A percentile compares a stretch with the other conserved stretches of the same genome.
phyloP scores from a whole-genome alignment of 2,113 vertebrate genomes.

The Spheniscus mendiculus region DNA sequence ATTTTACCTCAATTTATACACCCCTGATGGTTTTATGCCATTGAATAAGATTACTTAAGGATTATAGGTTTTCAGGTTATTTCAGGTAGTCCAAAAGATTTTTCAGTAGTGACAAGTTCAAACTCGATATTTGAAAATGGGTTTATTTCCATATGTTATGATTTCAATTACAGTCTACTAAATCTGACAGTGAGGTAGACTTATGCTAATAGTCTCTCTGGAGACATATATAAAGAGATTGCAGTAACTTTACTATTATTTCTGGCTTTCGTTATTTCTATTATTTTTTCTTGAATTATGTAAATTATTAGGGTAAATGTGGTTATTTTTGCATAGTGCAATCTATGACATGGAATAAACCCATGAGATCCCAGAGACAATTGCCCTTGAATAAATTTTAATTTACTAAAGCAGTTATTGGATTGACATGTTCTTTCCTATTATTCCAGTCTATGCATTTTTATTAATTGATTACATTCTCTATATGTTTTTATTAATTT shows the following conservation, averaged over 20 bases:
- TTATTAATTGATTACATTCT: neutral
- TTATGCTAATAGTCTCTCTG: neutral
- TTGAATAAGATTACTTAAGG: neutral
- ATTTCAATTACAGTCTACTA: neutral
- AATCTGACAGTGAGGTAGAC: neutral
- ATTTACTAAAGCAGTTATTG: neutral
- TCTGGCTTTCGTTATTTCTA: fast-evolving
- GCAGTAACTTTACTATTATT: neutral
- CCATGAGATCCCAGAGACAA: neutral
- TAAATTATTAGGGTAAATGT: neutral
- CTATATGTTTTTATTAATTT: neutral
- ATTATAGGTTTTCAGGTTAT: neutral
- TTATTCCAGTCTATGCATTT: neutral
- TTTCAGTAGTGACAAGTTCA: neutral
- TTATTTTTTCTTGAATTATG: neutral
- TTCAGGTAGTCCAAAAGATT: neutral
- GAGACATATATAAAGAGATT: neutral
- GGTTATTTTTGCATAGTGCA: neutral
- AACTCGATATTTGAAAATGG: neutral
- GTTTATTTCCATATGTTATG: neutral
- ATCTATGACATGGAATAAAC: neutral
- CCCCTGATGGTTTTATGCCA: neutral
- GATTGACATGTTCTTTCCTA: neutral
- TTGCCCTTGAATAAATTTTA: neutral
- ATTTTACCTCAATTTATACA: neutral